Evolutionary conservation across 2,113 vertebrate species (phyloP).

Genomic region (Notarius quadriscutis): DNA sequence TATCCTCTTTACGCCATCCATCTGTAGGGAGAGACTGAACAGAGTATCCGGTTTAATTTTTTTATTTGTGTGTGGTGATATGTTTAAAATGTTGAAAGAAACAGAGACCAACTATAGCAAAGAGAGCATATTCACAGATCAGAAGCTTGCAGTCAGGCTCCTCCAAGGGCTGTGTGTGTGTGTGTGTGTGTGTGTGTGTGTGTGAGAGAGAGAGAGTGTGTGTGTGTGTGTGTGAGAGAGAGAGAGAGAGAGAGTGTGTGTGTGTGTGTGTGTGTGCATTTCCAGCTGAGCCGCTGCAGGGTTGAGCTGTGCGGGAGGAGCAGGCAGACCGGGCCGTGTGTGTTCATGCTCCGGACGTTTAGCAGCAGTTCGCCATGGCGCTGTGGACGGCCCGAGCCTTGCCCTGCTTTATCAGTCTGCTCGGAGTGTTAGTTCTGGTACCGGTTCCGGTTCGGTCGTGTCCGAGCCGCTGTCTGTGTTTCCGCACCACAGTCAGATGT

Average conservation of each 20-base stretch:
- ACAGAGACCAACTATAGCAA: constrained; percentile 17
- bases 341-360: too few species aligned
- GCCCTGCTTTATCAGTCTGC: too few species aligned
- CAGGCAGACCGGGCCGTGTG: too few species aligned
- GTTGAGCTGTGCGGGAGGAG: too few species aligned
- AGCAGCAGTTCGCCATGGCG: too few species aligned
- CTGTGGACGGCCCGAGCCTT: too few species aligned
- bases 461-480: too few species aligned
- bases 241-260: neutral
- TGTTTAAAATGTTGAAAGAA: neutral
- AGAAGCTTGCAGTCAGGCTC: constrained; percentile 10
- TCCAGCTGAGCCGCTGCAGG: too few species aligned
- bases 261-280: neutral
- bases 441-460: too few species aligned
- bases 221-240: too few species aligned
- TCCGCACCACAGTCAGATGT: too few species aligned
- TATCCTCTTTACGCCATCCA: constrained; percentile 30
- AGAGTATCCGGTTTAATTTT: constrained; percentile 35
- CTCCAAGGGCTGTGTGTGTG: constrained; percentile 32
- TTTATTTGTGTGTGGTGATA: constrained; percentile 10
- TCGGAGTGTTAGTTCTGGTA: too few species aligned
- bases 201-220: neutral
- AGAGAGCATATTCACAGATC: constrained; percentile 15
- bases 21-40: constrained; percentile 46
- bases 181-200: neutral